phyloP scores from a whole-genome alignment of 1,140 invertebrate species.

The Anoplolepis gracilipes region DNA sequence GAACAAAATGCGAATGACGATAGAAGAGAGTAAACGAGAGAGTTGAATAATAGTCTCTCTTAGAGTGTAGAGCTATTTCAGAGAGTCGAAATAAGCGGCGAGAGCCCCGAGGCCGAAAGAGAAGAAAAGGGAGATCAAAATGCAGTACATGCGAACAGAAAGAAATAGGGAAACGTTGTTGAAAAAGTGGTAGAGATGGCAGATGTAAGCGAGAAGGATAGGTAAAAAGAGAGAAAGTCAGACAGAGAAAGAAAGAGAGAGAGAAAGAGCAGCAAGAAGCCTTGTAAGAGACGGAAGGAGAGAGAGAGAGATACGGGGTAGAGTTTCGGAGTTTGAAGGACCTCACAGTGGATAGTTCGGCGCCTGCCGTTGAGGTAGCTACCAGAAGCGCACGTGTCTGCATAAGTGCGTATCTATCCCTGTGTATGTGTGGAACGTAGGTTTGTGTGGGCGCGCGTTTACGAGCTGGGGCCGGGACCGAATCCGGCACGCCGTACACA shows the following conservation, averaged over 20 bases:
- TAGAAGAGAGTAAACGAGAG: constrained; percentile 5
- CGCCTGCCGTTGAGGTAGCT: constrained; percentile 50
- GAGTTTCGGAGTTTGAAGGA: constrained; percentile 59
- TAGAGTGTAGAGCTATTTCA: neutral
- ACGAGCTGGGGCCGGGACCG: neutral
- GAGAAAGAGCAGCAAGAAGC: constrained; percentile 1
- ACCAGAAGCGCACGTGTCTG: constrained; percentile 53
- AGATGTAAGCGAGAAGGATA: neutral
- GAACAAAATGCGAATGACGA: constrained; percentile 37
- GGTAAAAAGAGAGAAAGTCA: neutral
- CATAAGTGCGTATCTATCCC: constrained; percentile 60
- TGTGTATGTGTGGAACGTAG: neutral
- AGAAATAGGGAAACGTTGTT: constrained; percentile 13
- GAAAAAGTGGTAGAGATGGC: neutral
- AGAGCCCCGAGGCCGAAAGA: neutral
- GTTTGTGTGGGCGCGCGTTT: neutral
- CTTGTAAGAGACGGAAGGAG: neutral
- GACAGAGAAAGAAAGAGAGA: neutral
- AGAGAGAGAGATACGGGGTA: constrained; percentile 12
- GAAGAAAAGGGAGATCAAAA: constrained; percentile 6
- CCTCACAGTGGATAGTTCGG: constrained; percentile 32
- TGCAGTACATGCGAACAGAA: constrained; percentile 37
- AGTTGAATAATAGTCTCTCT: constrained; percentile 16
- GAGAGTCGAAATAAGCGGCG: constrained; percentile 25
- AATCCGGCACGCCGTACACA: constrained; percentile 48